Base-by-base conservation (phyloP, 2,797 vertebrate species). In the Eleutherodactylus coqui region DNA sequence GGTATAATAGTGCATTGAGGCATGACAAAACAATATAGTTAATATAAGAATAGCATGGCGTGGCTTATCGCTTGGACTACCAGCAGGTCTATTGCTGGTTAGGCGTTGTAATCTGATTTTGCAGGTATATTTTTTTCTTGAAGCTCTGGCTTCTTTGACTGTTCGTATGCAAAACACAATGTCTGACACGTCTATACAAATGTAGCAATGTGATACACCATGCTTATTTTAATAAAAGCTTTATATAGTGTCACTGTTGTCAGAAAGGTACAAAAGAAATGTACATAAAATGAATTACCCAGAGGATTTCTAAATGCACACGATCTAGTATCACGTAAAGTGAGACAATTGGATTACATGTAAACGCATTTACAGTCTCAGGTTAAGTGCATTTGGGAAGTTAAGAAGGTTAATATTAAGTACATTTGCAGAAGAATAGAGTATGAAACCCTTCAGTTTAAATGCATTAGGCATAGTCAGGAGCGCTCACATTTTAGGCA, bases 371-470 rank as follows among this genome's bases (percentile, higher is more conserved):
- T 82, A 67, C 53, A 51, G 49, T 38, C 34, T 78, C 41, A 51
- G 73, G 67, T 76, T 82, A 84, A 79, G 82, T 84, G 64, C 75
- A 75, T 75, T 51, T 79, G 43, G 36, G 32, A 84, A 64, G 75
- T 47, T 36, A 60, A 62, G 70, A 72, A 62, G 53, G 45, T 32
- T 67, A 53, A 64, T 81, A 86, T 70, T 75, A 60, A 79, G 45
- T 83, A 73, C 76, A 80, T 75, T 75, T 87, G 13, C 27, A 80
- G 24, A 36, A 67, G 86, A 84, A 67, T 45, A 64, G 55, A 80
- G 77, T 45, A 47, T 84, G 64, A 87, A 75, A 84, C 27, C 76
- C 34, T 70, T 87, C 76, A 83, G 82, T 80, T 62, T 49, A 79
- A 84, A 43, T 75, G 77, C 76, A 84, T 84, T 84, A 87, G 24